phyloP scores from a whole-genome alignment of 2,113 vertebrate genomes.

The Centropus bengalensis region DNA sequence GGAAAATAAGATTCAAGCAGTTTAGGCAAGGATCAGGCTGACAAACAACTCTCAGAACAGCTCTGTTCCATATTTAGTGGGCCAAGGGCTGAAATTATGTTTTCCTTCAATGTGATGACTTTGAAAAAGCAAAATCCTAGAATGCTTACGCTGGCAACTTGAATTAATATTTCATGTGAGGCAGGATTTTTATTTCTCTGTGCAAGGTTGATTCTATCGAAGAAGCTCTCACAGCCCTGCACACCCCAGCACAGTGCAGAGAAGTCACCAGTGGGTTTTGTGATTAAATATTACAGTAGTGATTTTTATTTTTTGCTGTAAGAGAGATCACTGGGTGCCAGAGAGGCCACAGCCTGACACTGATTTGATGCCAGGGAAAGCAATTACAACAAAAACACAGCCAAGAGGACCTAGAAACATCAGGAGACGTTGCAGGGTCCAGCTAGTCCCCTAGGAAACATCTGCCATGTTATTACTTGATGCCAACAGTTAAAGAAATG shows the following conservation, averaged over 20 bases:
- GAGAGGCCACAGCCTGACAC: background rate
- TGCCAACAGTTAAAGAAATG: background rate
- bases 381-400: conserved; percentile 31
- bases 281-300: conserved; percentile 14
- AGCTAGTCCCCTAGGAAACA: conserved; percentile 41
- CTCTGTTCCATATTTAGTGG: background rate
- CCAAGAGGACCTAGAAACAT: conserved; percentile 18
- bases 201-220: background rate
- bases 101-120: conserved; percentile 10
- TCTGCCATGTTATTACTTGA: conserved; percentile 5
- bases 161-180: conserved; percentile 26
- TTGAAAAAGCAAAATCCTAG: conserved; percentile 27
- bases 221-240: background rate
- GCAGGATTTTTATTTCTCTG: background rate
- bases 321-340: background rate
- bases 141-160: conserved; percentile 18
- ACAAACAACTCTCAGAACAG: background rate
- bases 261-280: conserved; percentile 8
- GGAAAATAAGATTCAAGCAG: conserved; percentile 40
- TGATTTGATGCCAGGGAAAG: conserved; percentile 38
- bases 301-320: conserved; percentile 10
- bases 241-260: background rate
- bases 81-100: background rate
- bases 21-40: conserved; percentile 5
- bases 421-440: background rate